Conservation (phyloP, 2,888 invertebrate genomes). For the Resseliella maxima region DNA sequence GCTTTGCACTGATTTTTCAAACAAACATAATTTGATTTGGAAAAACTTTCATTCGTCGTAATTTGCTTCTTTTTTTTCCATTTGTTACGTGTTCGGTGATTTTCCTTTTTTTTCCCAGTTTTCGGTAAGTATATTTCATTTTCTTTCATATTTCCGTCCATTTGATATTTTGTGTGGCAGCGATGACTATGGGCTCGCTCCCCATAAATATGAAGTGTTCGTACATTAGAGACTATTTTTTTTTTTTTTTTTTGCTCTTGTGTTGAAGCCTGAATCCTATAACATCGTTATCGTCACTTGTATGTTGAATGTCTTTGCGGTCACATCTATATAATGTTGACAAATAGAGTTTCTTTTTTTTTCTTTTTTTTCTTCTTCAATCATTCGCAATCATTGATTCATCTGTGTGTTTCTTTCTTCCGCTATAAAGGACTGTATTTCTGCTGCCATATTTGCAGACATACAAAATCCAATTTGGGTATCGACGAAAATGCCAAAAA, state of each 20-base stretch:
- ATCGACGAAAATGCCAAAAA: too few species aligned
- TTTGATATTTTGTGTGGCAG: neutral
- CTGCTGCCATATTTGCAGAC: neutral
- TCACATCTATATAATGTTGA: neutral
- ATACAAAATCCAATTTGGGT: neutral
- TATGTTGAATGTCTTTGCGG: neutral
- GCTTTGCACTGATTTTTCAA: slow-evolving; percentile 38
- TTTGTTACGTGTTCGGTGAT: slow-evolving; percentile 29
- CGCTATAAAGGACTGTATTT: neutral
- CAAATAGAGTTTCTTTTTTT: neutral
- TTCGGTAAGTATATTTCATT: slow-evolving; percentile 15
- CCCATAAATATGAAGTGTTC: neutral
- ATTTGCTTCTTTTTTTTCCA: neutral
- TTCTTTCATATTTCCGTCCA: slow-evolving; percentile 31
- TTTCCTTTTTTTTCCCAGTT: neutral
- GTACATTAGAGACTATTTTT: slow-evolving; percentile 16
- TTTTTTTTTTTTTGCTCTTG: neutral
- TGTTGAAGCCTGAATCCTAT: neutral
- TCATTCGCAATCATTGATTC: neutral
- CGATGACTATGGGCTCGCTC: neutral
- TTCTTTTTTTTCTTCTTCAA: neutral
- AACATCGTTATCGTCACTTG: slow-evolving; percentile 34
- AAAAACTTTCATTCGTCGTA: slow-evolving; percentile 23
- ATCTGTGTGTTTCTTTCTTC: neutral
- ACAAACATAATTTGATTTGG: slow-evolving; percentile 15